Base-by-base conservation (phyloP, 2,888 invertebrate genomes). In the Diloba caeruleocephala region DNA sequence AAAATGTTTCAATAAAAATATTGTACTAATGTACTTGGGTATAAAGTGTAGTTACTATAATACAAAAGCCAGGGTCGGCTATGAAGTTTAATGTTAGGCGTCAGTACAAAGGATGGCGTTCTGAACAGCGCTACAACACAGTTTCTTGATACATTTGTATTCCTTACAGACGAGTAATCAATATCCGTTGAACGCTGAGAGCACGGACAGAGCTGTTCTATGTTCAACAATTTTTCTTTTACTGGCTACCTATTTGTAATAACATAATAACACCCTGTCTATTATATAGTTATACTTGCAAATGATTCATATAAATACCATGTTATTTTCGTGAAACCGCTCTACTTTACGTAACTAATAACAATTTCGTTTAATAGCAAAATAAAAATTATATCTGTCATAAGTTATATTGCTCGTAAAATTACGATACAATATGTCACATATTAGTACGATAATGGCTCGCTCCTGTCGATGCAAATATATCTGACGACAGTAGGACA, bases 101-200 rank as follows among this genome's bases (percentile, higher is more conserved):
- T 89, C 89, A 85, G 78, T 74, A 84, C 84, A 85, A 90, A 86
- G 81, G 82, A 90, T 88, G 78, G 87, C 80, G 78, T 72, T 78
- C 74, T 71, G 71, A 81, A 77, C 70, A 79, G 77, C 81, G 79
- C 76, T 82, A 71, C 80, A 82, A 80, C 76, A 82, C 81, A 81
- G 87, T 84, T 84, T 85, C 86, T 78, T 89, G 89, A 89, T 89
- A 89, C 90, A 92, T 91, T 91, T 91, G 89, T 91, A 92, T 92
- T 91, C 90, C 87, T 89, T 87, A 87, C 89, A 89, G 89, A 88
- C 88, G 84, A 89, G 89, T 86, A 88, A 92, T 92, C 92, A 90
- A 91, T 91, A 91, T 90, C 86, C 81, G 84, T 88, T 89, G 81
- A 84, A 76, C 83, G 78, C 64, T 62, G 82, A 78, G 81, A 79